A percentile compares a stretch with the other conserved stretches of the same genome.
Evolutionary conservation across 2,797 vertebrate genomes (phyloP).

Genomic region (Acipenser oxyrinchus): DNA sequence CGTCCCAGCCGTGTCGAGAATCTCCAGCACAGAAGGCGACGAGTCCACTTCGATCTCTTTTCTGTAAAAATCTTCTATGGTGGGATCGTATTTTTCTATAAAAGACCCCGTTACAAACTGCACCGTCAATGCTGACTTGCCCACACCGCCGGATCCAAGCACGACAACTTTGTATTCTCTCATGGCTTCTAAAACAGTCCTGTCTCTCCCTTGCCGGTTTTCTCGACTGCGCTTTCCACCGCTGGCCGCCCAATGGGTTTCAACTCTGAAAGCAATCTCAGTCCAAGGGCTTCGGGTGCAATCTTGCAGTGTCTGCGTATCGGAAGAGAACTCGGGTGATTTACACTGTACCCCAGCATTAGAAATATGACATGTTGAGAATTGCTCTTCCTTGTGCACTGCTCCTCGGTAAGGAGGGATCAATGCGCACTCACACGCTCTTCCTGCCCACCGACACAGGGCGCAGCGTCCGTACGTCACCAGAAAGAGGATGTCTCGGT

Average conservation of each 20-base stretch:
- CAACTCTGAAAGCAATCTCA: conserved; percentile 27
- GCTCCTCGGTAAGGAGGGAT: conserved; percentile 46
- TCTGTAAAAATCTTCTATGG: conserved; percentile 89
- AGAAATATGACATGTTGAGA: conserved; percentile 34
- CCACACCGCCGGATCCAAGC: conserved; percentile 84
- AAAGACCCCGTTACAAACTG: conserved; percentile 89
- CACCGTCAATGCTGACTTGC: conserved; percentile 84
- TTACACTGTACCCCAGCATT: not conserved
- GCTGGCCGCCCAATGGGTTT: conserved; percentile 52
- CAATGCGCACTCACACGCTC: conserved; percentile 42
- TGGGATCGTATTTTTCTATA: conserved; percentile 90
- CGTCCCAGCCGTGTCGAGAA: conserved; percentile 84
- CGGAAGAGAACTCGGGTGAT: conserved; percentile 15
- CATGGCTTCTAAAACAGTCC: conserved; percentile 47
- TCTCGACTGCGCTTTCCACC: conserved; percentile 26
- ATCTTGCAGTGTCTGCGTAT: conserved; percentile 2
- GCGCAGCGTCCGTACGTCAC: conserved; percentile 40
- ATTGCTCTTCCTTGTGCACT: conserved; percentile 30
- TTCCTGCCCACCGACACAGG: conserved; percentile 62
- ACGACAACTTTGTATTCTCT: conserved; percentile 92
- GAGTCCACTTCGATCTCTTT: conserved; percentile 93
- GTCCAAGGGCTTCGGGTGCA: conserved; percentile 22
- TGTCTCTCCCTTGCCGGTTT: conserved; percentile 46
- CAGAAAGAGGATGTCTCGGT: conserved; percentile 25
- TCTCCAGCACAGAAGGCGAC: conserved; percentile 88